Evolutionary conservation across 2,797 vertebrate species (phyloP).

Genomic region (Halcyon chelicuti): DNA sequence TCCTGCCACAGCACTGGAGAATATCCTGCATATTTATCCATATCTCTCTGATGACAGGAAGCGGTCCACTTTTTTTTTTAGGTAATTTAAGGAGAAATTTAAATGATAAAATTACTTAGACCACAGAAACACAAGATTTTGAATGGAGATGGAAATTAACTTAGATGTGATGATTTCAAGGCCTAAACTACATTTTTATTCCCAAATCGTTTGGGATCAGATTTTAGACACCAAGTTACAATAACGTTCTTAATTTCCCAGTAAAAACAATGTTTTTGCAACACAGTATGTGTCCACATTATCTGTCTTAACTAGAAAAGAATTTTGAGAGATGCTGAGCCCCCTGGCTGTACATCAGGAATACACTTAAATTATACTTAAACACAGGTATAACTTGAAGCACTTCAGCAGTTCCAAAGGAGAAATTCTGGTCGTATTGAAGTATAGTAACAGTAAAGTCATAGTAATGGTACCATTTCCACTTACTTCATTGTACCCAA

Average conservation of each 20-base stretch:
- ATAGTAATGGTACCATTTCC: neutral
- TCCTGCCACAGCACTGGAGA: neutral
- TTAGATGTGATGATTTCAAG: neutral
- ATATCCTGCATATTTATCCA: neutral
- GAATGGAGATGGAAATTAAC: neutral
- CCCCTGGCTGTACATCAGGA: neutral
- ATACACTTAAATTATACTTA: neutral
- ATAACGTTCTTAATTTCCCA: neutral
- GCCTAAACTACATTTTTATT: neutral
- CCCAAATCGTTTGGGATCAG: neutral
- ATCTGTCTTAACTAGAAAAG: neutral
- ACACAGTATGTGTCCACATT: neutral
- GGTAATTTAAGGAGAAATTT: neutral
- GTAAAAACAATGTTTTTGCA: neutral
- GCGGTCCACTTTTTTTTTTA: neutral
- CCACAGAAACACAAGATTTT: neutral
- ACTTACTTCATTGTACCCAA: neutral
- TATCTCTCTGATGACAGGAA: neutral
- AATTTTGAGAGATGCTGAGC: neutral
- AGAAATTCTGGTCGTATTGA: neutral
- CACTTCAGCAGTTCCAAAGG: neutral
- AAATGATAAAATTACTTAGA: neutral
- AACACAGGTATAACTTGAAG: neutral
- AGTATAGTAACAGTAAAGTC: neutral
- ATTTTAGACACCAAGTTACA: neutral